phyloP scores from a whole-genome alignment of 2,797 vertebrate species.

The Fundulus diaphanus region DNA sequence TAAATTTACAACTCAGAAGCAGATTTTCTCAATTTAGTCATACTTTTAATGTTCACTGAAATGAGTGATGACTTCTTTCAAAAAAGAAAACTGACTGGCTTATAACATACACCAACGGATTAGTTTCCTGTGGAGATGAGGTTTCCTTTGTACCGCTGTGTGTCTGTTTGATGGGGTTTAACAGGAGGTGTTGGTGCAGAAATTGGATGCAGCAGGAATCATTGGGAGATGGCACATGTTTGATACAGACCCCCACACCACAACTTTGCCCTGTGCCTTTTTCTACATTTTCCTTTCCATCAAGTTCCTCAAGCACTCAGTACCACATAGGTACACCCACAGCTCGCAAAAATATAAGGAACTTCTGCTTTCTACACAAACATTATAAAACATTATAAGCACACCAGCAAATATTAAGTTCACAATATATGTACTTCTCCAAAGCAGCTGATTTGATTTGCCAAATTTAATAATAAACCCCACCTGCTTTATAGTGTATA shows the following conservation, averaged over 20 bases:
- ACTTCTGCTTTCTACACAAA: conserved; percentile 20
- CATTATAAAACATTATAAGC: conserved; percentile 10
- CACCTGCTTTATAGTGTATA: background rate
- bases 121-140: conserved; percentile 99
- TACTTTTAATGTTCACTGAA: conserved; percentile 99
- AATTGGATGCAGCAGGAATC: conserved; percentile 99
- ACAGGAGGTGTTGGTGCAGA: conserved; percentile 96
- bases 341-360: conserved; percentile 35
- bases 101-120: conserved; percentile 96
- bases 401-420: conserved; percentile 24
- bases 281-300: conserved; percentile 68
- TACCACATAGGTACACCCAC: conserved; percentile 20
- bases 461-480: background rate
- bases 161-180: conserved; percentile 99
- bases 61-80: conserved; percentile 99
- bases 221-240: conserved; percentile 93
- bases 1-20: conserved; percentile 99
- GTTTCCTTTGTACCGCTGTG: conserved; percentile 95
- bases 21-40: conserved; percentile 99
- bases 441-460: conserved; percentile 55
- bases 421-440: conserved; percentile 42
- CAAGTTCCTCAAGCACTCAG: conserved; percentile 60
- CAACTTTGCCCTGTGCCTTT: conserved; percentile 81
- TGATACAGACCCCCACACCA: conserved; percentile 92
- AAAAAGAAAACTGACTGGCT: conserved; percentile 91